These are phyloP conservation scores for Percina caprodes DNA, from an alignment of 2,113 vertebrate species.

Conservation along the genomic window DNA sequence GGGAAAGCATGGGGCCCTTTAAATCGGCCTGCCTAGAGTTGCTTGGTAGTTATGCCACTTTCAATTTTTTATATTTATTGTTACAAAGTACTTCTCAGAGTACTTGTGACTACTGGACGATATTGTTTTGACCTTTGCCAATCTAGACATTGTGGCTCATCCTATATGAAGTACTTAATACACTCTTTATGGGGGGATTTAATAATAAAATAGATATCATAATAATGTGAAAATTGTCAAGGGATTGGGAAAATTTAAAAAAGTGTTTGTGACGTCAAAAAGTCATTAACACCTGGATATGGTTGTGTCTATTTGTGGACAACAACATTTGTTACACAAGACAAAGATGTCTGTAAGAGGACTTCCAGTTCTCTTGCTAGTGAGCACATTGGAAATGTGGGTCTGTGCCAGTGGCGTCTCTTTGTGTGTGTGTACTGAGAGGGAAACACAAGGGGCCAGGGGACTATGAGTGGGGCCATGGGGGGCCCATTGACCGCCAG, in stretches of 20 bases:
- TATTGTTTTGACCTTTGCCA: background rate
- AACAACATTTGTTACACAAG: constrained; percentile 58
- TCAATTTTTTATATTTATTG: background rate
- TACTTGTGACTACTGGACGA: no score
- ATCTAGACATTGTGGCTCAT: background rate
- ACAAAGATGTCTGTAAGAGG: constrained; percentile 61
- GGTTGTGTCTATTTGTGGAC: constrained; percentile 1
- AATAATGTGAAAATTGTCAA: background rate
- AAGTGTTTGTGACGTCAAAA: background rate
- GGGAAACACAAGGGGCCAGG: constrained; percentile 79
- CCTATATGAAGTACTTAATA: background rate
- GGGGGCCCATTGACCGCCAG: constrained; percentile 80
- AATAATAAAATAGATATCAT: background rate
- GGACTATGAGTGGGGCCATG: constrained; percentile 72
- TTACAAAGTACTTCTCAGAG: background rate
- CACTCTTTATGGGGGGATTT: background rate
- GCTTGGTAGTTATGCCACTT: background rate
- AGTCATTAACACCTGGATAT: background rate
- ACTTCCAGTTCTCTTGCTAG: constrained; percentile 65
- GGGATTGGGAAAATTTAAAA: background rate
- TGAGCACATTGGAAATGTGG: constrained; percentile 70
- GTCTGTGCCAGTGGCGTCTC: constrained; percentile 68
- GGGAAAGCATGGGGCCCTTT: background rate
- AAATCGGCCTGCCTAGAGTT: background rate
- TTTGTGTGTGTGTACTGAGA: constrained; percentile 85